These are phyloP conservation scores for Chascanopsetta lugubris DNA, from an alignment of 2,113 vertebrate genomes.

Conservation along the genomic window DNA sequence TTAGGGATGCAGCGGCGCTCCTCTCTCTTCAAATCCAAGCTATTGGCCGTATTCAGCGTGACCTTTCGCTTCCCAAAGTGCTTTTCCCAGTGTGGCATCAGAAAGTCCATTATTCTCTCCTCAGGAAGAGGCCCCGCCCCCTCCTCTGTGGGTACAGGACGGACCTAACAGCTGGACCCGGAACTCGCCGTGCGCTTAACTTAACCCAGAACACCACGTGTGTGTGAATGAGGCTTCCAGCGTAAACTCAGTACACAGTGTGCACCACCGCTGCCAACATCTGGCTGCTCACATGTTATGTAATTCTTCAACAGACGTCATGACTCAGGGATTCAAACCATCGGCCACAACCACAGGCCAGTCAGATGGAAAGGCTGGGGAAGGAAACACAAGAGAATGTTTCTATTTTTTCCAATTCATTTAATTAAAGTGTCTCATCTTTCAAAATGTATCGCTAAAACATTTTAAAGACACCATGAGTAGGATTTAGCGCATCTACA, in stretches of 20 bases:
- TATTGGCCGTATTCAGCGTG: slow-evolving; percentile 9
- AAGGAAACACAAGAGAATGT: not conserved
- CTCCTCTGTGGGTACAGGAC: slow-evolving; percentile 28
- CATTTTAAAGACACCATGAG: no score
- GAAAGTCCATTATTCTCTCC: slow-evolving; percentile 61
- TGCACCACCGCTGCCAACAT: slow-evolving; percentile 12
- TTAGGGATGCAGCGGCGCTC: slow-evolving; percentile 21
- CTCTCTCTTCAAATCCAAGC: slow-evolving; percentile 25
- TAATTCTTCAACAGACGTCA: slow-evolving; percentile 2
- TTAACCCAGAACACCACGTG: slow-evolving; percentile 1
- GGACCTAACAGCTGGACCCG: slow-evolving; percentile 28
- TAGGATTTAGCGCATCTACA: no score
- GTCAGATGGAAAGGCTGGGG: not conserved
- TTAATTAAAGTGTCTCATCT: no score
- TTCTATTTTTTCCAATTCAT: slow-evolving; percentile 1
- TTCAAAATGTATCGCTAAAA: no score
- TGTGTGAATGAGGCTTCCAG: not conserved
- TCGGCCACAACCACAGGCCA: not conserved
- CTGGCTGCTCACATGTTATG: slow-evolving; percentile 19
- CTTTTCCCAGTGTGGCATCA: slow-evolving; percentile 32
- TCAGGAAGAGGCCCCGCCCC: slow-evolving; percentile 3
- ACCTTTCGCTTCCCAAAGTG: slow-evolving; percentile 41
- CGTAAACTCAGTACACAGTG: slow-evolving; percentile 1
- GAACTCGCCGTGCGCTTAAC: slow-evolving; percentile 5
- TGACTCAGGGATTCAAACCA: slow-evolving; percentile 1